These are phyloP conservation scores for Drosophila tani DNA, from an alignment of 1,140 invertebrate species.

Conservation along the genomic window DNA sequence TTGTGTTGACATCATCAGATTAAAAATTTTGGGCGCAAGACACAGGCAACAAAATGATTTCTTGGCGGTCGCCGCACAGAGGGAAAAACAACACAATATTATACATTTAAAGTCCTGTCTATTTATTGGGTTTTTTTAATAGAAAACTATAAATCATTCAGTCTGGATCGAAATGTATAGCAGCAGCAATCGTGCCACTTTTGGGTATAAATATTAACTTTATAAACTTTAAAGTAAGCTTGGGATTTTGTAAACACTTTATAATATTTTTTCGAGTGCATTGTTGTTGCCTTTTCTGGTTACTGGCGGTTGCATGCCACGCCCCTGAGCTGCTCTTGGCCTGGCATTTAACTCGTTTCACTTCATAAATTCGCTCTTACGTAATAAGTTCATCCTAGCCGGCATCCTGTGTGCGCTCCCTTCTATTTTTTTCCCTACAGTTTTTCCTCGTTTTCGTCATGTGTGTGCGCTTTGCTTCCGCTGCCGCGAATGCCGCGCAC, in stretches of 20 bases:
- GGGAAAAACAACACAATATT: conserved; percentile 2
- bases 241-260: neutral
- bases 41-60: conserved; percentile 77
- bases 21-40: conserved; percentile 74
- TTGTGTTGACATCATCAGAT: conserved; percentile 83
- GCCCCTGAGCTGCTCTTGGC: conserved; percentile 52
- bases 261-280: neutral
- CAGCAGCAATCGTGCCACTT: neutral
- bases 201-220: neutral
- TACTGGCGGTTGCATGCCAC: conserved; percentile 37
- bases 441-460: conserved; percentile 36
- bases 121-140: neutral
- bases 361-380: conserved; percentile 82
- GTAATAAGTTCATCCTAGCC: conserved; percentile 72
- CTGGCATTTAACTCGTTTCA: conserved; percentile 83
- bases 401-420: conserved; percentile 28
- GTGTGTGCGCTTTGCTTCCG: conserved; percentile 60
- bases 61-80: conserved; percentile 45
- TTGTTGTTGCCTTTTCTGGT: conserved; percentile 22
- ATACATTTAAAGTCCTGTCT: neutral
- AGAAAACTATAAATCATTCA: conserved; percentile 9
- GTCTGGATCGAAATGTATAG: neutral
- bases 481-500: conserved; percentile 56
- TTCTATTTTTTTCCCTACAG: conserved; percentile 3
- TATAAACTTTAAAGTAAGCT: neutral